Conservation (phyloP, 2,113 vertebrate species). For the pig (Sus scrofa) region T2T-Sscrofa CM000813.6:118777501-118778000, state of each 20-base stretch:
- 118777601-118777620: not conserved
- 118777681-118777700: not conserved
- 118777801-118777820: not conserved
- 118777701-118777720: not conserved
- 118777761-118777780: slow-evolving; percentile 48
- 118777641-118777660: not conserved
- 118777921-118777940: not conserved
- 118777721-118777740: slow-evolving; percentile 27
- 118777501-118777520: slow-evolving; percentile 55
- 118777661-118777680: not conserved
- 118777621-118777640: not conserved
- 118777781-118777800: not conserved
- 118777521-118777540: slow-evolving; percentile 44
- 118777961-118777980: not conserved
- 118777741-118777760: slow-evolving; percentile 12
- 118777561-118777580: slow-evolving; percentile 45
- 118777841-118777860: not conserved
- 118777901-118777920: not conserved
- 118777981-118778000: slow-evolving; percentile 22
- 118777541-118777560: not conserved
- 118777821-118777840: not conserved
- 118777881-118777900: not conserved
- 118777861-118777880: not conserved
- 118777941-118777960: slow-evolving; percentile 45
- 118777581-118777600: not conserved